A percentile compares a stretch with the other conserved stretches of the same genome.
Evolutionary conservation across 1,140 invertebrate genomes (phyloP).

Genomic region (Brachionus koreanus): DNA sequence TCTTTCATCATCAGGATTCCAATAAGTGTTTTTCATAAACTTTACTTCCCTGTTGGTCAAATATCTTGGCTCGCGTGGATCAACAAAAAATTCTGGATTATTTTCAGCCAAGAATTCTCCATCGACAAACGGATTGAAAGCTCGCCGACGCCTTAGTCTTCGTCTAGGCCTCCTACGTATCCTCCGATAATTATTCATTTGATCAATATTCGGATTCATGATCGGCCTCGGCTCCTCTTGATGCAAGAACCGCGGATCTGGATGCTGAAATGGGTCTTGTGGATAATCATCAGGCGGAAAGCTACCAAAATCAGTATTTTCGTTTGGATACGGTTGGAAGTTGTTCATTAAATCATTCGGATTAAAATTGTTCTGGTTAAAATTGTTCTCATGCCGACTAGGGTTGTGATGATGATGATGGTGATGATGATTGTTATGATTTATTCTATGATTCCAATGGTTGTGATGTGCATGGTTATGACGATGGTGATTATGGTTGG

Average conservation of each 20-base stretch:
- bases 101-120: conserved; percentile 7
- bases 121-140: neutral
- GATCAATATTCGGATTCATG: neutral
- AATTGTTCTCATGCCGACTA: neutral
- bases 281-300: neutral
- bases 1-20: neutral
- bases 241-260: neutral
- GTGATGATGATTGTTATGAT: neutral
- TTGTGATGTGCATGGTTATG: neutral
- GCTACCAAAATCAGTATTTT: neutral
- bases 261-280: neutral
- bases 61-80: neutral
- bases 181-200: neutral
- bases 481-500: neutral
- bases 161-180: neutral
- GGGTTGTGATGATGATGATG: neutral
- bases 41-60: conserved; percentile 2
- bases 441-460: neutral
- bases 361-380: neutral
- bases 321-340: neutral
- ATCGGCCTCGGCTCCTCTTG: neutral
- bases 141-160: neutral
- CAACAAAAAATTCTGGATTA: conserved; percentile 14
- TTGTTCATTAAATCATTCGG: neutral
- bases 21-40: conserved; percentile 2